Base-by-base conservation (phyloP, 1,140 invertebrate genomes). In the Gonioctena quinquepunctata region DNA sequence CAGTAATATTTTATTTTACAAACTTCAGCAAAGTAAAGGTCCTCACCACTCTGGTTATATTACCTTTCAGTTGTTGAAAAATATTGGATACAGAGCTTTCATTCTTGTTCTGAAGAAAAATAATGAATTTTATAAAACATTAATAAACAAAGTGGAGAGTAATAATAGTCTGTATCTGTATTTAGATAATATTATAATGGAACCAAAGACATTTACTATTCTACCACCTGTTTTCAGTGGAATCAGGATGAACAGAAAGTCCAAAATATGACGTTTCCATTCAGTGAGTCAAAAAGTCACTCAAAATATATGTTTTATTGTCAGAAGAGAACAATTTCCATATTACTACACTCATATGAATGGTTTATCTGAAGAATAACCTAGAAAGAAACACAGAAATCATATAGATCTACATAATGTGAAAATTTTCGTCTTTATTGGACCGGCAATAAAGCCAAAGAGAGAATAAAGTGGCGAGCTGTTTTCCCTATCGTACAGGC, bases 61-160 rank as follows among this genome's bases (percentile, higher is more conserved):
- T 25, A 66, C 52, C n/a, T 60, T 23, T 19, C 4, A 18, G 27
- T 26, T 49, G n/a, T 26, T 70, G 13, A 65, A 22, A 50, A 66
- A 19, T 49, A 60, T 70, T 25, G 63, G 60, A 0, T 57, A 54
- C 11, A 60, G 50, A 48, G 69, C 69, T 42, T 70, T 70, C 25
- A 22, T 70, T 13, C 13, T 52, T 4, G 69, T 70, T 49, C 50
- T 70, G n/a, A 70, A 66, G 6, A 63, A 49, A 21, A 66, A 60
- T 19, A 52, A 48, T 21, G 28, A 42, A 23, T 50, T 70, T 28
- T 70, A 70, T 57, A 50, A 50, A 60, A 21, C 16, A 42, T 19
- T 66, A 8, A 70, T 70, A 42, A 16, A 19, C 13, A 4, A 8
- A 42, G 7, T 66, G 8, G 11, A 26, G 21, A 54, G 19, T 16